Conservation (phyloP, 1,140 invertebrate genomes). For the Grapholita molesta region DNA sequence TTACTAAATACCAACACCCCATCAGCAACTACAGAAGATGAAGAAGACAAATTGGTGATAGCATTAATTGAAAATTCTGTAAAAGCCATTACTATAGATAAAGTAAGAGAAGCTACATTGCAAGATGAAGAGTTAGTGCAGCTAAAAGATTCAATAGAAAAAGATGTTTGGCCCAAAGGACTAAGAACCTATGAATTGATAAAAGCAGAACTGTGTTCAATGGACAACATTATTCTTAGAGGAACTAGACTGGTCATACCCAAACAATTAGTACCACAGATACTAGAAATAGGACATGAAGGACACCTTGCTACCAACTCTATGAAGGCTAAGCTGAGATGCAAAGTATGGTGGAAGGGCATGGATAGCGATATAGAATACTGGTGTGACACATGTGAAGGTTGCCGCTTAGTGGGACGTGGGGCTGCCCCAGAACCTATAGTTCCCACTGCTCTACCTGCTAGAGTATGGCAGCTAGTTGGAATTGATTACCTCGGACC, state of each 20-base stretch:
- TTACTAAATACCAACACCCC: no score
- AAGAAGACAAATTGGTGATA: no score
- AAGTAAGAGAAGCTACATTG: no score
- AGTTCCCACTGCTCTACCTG: constrained; percentile 25
- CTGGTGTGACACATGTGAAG: constrained; percentile 33
- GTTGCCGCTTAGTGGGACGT: constrained; percentile 25
- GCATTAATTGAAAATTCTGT: no score
- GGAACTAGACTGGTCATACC: constrained; percentile 33
- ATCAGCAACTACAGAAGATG: no score
- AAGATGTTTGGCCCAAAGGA: neutral
- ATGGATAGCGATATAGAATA: constrained; percentile 48
- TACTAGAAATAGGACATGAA: constrained; percentile 45
- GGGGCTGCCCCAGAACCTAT: constrained; percentile 25
- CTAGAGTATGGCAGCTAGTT: constrained; percentile 27
- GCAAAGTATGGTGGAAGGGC: constrained; percentile 59
- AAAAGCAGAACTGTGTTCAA: neutral
- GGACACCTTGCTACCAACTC: constrained; percentile 41
- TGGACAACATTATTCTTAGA: constrained; percentile 21
- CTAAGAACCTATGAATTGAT: constrained; percentile 3
- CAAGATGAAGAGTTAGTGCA: no score
- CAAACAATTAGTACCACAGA: constrained; percentile 19
- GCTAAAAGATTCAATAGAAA: neutral
- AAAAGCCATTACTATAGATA: no score
- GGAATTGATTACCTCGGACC: constrained; percentile 31
- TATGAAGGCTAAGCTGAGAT: constrained; percentile 45